Evolutionary conservation across 2,888 invertebrate species (phyloP), one percentile per base, ranked within the genome.

Genomic region (Chorisops tibialis): DNA sequence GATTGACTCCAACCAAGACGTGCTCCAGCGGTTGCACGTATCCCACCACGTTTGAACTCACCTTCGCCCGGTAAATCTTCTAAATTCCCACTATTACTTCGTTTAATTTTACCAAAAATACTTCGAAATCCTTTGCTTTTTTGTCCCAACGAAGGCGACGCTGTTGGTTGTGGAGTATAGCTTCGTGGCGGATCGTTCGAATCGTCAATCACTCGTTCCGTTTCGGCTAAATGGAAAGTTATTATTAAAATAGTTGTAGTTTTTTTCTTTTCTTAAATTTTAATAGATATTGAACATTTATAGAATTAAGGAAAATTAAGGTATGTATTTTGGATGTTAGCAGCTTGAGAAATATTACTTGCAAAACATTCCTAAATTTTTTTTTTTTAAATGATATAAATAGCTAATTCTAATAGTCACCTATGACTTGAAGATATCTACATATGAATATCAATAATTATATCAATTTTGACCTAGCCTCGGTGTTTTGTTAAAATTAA

Each of bases 11-110:
- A 85, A 52, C 87, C 87, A 16, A 90, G 82, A 59, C 91, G 80
- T 38, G 87, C 84, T 38, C 85, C 84, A 61, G 88, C 86, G n/a
- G 89, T 89, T 11, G 88, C 87, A 67, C 91, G 78, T 19, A 88
- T 81, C 5, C 87, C 88, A 2, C 88, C 87, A 48, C 91, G 81
- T 65, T 83, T 83, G 70, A 88, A 88, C 68, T 86, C 86, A 2
- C 83, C 84, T 2, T 77, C 78, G 2, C 81, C 76, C 50, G 79
- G 83, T 71, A 82, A 78, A 75, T 81, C 86, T 71, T 89, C 89
- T 39, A 89, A 74, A 69, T 82, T 85, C 43, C 86, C 86, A 41
- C 87, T 87, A 37, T 87, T 87, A 63, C 87, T 87, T 54, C 91
- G 81, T 62, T 84, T 82, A 70, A 87, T 79, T 70, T 84, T 83